Evolutionary conservation across 2,888 invertebrate species (phyloP), one percentile per base, ranked within the genome.

Genomic region (Drosophila heteroneura): DNA sequence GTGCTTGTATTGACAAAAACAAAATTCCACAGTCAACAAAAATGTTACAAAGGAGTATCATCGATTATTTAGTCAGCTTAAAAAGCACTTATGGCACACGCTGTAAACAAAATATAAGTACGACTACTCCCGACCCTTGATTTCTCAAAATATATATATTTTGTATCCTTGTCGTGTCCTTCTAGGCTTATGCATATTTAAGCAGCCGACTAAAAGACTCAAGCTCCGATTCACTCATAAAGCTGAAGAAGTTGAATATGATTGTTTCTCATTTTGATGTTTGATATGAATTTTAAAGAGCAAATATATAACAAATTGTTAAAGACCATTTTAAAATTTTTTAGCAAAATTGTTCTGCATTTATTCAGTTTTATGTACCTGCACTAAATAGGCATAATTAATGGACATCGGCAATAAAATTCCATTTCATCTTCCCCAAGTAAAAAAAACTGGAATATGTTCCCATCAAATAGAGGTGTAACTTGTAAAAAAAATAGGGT

Each of bases 1-100:
- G 49, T 63, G 32, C 53, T 70, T 44, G 57, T 70, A 44, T 57
- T 41, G 57, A 5, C 10, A 41, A 41, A 30, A 58, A 41, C 30
- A 58, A 77, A 71, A 60, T 66, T 63, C 56, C 33, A 59, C 32
- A 74, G 71, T 66, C 51, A 49, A 72, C 67, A 61, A 63, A 82
- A 70, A 69, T 74, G 59, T 69, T 67, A 44, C 35, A 52, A 77
- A 72, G 67, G n/a, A 76, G 60, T 37, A 65, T 78, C 75, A 80
- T 81, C 73, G 73, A 83, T 82, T 84, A 81, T 84, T 84, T 79
- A 76, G 70, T 71, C 69, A 70, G 75, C 75, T 82, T 71, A 75
- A 71, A 81, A 82, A 72, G 75, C 79, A 79, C 79, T 80, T 71
- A 70, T 63, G 61, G 26, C 56, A 37, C 56, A 69, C 68, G 52